Conservation (phyloP, 2,797 vertebrate species). For the Premnoplex brunnescens region DNA sequence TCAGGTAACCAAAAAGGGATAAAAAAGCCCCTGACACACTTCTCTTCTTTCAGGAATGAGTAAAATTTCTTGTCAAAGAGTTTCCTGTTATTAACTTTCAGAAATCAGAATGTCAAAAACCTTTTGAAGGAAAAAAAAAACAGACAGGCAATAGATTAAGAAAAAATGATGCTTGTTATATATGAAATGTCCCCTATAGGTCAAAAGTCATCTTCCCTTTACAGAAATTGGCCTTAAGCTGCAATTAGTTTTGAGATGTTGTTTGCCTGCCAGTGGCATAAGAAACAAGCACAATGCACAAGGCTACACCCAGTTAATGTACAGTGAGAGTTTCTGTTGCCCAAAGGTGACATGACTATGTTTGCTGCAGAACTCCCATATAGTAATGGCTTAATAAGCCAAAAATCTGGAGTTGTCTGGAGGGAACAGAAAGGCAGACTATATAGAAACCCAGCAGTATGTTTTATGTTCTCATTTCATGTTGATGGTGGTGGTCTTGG, state of each 20-base stretch:
- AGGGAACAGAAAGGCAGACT: background rate
- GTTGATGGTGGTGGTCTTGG: background rate
- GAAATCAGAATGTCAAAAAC: background rate
- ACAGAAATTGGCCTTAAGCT: background rate
- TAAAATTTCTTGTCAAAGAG: background rate
- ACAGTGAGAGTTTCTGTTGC: background rate
- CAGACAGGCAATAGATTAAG: background rate
- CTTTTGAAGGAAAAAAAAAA: background rate
- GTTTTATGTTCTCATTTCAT: background rate
- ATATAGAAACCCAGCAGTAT: background rate
- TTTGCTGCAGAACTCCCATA: background rate
- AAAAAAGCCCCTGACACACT: background rate
- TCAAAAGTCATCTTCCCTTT: background rate
- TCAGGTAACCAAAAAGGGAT: background rate
- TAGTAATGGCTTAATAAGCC: background rate
- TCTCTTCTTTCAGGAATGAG: background rate
- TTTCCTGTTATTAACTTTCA: background rate
- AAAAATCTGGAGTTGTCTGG: background rate
- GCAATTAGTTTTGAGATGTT: background rate
- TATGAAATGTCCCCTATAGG: background rate
- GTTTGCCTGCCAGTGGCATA: background rate
- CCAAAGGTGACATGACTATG: background rate
- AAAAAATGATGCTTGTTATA: background rate
- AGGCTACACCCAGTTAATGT: background rate
- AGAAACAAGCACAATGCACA: background rate